These are phyloP conservation scores for Bombus polaris DNA, from an alignment of 1,140 invertebrate species.

Conservation along the genomic window DNA sequence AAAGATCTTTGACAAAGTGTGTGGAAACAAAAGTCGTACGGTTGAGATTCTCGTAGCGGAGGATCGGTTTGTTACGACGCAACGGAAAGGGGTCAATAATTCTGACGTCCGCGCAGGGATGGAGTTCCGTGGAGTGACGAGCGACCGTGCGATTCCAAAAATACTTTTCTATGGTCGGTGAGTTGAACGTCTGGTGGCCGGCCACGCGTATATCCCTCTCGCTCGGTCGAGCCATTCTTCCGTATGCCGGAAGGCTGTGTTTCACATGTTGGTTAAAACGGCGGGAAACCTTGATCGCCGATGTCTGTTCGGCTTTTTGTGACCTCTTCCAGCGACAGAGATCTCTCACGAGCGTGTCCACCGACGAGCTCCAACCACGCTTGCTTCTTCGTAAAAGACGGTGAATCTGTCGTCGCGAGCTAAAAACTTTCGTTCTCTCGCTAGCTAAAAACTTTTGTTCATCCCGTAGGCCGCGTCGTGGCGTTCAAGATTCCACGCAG, in stretches of 20 bases:
- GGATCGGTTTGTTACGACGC: conserved; percentile 46
- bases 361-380: not conserved
- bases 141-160: conserved; percentile 62
- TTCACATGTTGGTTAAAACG: conserved; percentile 39
- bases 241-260: conserved; percentile 21
- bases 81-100: conserved; percentile 60
- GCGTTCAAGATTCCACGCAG: too few species aligned
- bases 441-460: too few species aligned
- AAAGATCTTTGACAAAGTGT: not conserved
- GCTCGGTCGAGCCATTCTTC: conserved; percentile 7
- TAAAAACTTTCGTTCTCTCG: not conserved
- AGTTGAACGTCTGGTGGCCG: conserved; percentile 56
- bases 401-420: not conserved
- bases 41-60: not conserved
- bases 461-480: too few species aligned
- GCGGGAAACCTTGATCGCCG: conserved; percentile 46
- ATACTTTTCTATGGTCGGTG: conserved; percentile 58
- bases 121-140: conserved; percentile 55
- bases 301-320: conserved; percentile 23
- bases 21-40: too few species aligned
- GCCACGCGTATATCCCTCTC: conserved; percentile 43
- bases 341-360: not conserved
- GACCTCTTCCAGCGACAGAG: not conserved
- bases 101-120: conserved; percentile 38
- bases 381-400: not conserved